These are phyloP conservation scores for Megamerina dolium DNA, from an alignment of 2,888 invertebrate genomes.

Conservation along the genomic window DNA sequence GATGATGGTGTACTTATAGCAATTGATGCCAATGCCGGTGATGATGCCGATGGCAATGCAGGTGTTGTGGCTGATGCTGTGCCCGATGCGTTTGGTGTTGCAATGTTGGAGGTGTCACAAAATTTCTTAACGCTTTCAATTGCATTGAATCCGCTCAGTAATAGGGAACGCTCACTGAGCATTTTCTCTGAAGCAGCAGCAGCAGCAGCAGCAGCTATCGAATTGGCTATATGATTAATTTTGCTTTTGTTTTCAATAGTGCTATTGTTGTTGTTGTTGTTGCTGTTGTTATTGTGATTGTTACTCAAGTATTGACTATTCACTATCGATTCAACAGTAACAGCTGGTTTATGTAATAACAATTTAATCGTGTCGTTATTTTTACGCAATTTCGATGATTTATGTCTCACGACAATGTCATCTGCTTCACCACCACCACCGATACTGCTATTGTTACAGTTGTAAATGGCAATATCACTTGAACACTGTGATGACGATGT, in stretches of 20 bases:
- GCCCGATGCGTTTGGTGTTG: conserved; percentile 11
- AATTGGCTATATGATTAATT: no score
- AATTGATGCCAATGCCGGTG: conserved; percentile 11
- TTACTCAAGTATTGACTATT: conserved; percentile 1
- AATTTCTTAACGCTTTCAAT: conserved; percentile 37
- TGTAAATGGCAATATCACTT: conserved; percentile 25
- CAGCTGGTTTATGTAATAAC: no score
- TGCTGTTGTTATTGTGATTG: conserved; percentile 2
- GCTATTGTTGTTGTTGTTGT: conserved; percentile 17
- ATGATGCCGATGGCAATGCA: conserved; percentile 16
- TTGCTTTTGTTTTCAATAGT: background rate
- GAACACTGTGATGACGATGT: conserved; percentile 18
- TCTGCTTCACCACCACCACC: conserved; percentile 10
- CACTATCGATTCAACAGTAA: no score
- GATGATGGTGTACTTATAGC: conserved; percentile 9
- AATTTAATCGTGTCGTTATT: conserved; percentile 21
- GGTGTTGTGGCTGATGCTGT: conserved; percentile 8
- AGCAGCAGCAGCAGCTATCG: no score
- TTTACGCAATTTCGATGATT: conserved; percentile 22
- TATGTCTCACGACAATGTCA: conserved; percentile 21
- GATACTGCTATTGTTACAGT: conserved; percentile 12
- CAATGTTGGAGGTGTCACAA: conserved; percentile 31
- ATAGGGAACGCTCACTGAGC: conserved; percentile 47
- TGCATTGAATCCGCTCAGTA: conserved; percentile 40
- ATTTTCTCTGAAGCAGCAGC: conserved; percentile 44